Evolutionary conservation across 2,888 invertebrate species (phyloP).

Genomic region (Neuroscelio doddi): DNA sequence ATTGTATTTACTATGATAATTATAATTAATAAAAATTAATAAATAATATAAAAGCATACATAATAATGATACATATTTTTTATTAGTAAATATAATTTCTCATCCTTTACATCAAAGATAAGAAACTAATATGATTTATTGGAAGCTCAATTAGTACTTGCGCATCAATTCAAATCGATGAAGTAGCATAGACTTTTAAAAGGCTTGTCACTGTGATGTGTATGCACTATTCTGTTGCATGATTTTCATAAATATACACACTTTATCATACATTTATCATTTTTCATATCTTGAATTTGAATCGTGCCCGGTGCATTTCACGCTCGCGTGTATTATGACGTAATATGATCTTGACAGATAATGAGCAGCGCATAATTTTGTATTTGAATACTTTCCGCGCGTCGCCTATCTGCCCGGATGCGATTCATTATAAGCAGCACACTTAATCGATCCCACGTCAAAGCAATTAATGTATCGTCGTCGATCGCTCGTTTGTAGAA

Average conservation of each 20-base stretch:
- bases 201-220: neutral
- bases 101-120: too few relatives aligned
- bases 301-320: constrained; percentile 1
- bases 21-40: too few relatives aligned
- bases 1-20: too few relatives aligned
- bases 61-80: too few relatives aligned
- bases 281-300: constrained; percentile 7
- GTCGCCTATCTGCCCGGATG: constrained; percentile 13
- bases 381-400: constrained; percentile 20
- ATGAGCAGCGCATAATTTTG: constrained; percentile 17
- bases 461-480: constrained; percentile 25
- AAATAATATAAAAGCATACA: too few relatives aligned
- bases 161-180: constrained; percentile 8
- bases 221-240: neutral
- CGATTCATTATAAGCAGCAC: constrained; percentile 19
- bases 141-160: constrained; percentile 12
- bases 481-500: constrained; percentile 18
- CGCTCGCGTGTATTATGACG: constrained; percentile 2
- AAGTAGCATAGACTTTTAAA: constrained; percentile 10
- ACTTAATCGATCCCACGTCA: constrained; percentile 34
- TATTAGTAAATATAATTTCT: too few relatives aligned
- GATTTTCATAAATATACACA: constrained; percentile 15
- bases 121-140: constrained; percentile 19
- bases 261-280: constrained; percentile 18
- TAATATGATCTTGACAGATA: constrained; percentile 18